These are phyloP conservation scores for Isaurus tuberculatus DNA, from an alignment of 92 coral and sea anemone species.

Conservation along the genomic window DNA sequence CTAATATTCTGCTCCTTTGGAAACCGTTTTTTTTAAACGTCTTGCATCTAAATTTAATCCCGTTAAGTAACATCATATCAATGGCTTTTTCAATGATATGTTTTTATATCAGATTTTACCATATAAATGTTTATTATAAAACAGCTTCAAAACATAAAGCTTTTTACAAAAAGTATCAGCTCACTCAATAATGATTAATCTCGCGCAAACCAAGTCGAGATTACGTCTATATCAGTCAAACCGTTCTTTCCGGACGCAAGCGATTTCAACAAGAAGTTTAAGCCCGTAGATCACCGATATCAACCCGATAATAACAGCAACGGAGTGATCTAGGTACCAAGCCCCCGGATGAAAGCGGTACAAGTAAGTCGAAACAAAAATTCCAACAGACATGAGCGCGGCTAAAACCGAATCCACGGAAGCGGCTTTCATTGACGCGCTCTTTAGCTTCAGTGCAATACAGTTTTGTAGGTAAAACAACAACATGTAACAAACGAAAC, in stretches of 20 bases:
- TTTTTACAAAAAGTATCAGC: too few species aligned
- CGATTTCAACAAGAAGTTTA: constrained; percentile 22
- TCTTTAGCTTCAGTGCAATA: constrained; percentile 60
- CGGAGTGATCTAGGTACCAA: constrained; percentile 82
- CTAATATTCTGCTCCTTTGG: too few species aligned
- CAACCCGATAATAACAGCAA: constrained; percentile 64
- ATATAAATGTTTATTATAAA: too few species aligned
- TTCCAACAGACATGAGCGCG: constrained; percentile 72
- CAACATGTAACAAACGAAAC: constrained; percentile 54
- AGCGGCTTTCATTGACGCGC: constrained; percentile 75
- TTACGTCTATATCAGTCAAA: not conserved
- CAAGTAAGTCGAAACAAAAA: constrained; percentile 61
- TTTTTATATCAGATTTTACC: too few species aligned
- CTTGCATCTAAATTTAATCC: too few species aligned
- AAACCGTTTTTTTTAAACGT: too few species aligned
- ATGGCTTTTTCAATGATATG: too few species aligned
- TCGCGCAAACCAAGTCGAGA: not conserved
- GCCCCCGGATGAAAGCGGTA: constrained; percentile 52
- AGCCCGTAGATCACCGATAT: constrained; percentile 69
- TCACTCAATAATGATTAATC: too few species aligned
- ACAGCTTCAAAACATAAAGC: too few species aligned
- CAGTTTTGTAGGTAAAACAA: constrained; percentile 58
- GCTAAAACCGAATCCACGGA: constrained; percentile 73
- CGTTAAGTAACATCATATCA: too few species aligned
- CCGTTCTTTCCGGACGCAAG: constrained; percentile 14